These are phyloP conservation scores for Poecile atricapillus DNA, from an alignment of 2,113 vertebrate species.

Conservation along the genomic window DNA sequence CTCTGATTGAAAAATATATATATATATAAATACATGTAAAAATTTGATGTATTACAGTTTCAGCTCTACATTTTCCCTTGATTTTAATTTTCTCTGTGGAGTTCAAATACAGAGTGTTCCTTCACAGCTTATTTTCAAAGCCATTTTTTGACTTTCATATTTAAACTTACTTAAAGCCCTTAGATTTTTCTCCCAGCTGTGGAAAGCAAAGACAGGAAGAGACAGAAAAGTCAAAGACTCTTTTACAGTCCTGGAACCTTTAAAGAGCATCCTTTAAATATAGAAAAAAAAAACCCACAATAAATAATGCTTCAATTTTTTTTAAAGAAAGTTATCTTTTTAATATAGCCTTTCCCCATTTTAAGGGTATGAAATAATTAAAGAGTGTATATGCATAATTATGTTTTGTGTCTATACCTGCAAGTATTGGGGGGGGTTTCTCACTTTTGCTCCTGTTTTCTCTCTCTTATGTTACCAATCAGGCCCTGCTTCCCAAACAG, in stretches of 20 bases:
- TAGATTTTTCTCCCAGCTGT: constrained; percentile 46
- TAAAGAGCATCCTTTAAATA: not conserved
- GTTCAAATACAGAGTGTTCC: constrained; percentile 37
- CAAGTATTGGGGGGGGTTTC: not conserved
- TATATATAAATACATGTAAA: constrained; percentile 30
- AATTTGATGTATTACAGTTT: constrained; percentile 11
- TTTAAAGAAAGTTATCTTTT: not conserved
- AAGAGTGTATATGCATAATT: not conserved
- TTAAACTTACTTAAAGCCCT: constrained; percentile 35
- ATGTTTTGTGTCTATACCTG: not conserved
- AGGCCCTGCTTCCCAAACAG: not conserved
- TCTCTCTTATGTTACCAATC: not conserved
- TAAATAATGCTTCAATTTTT: not conserved
- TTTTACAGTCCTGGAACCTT: not conserved
- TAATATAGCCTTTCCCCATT: not conserved
- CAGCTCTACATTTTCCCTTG: not conserved
- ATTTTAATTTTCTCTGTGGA: constrained; percentile 44
- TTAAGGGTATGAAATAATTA: not conserved
- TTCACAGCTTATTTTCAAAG: constrained; percentile 59
- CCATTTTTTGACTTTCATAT: constrained; percentile 34
- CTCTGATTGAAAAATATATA: constrained; percentile 2
- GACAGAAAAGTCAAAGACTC: constrained; percentile 9
- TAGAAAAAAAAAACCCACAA: fast-evolving
- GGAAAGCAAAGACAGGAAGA: not conserved
- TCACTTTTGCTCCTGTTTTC: not conserved